Percentiles rank a stretch among this genome's conserved stretches.
phyloP scores from a whole-genome alignment of 1,140 invertebrate genomes.

The Trichonephila clavipes region DNA sequence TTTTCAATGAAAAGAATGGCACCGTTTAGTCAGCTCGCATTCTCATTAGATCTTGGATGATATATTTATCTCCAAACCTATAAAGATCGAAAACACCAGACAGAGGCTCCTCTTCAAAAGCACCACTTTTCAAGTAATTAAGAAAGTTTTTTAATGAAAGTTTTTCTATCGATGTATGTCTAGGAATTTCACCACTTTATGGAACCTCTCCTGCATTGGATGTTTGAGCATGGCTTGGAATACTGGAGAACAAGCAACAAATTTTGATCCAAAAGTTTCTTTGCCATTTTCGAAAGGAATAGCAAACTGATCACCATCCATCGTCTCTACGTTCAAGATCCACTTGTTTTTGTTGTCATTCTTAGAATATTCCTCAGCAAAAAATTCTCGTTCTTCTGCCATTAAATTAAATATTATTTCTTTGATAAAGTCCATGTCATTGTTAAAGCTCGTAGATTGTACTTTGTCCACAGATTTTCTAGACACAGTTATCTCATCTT shows the following conservation, averaged over 20 bases:
- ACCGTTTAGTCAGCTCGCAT: background rate
- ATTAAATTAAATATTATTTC: background rate
- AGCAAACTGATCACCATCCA: background rate
- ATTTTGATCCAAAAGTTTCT: background rate
- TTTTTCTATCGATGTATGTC: background rate
- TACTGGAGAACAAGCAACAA: background rate
- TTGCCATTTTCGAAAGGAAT: background rate
- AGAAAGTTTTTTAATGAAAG: background rate
- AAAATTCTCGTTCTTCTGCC: background rate
- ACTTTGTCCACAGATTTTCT: background rate
- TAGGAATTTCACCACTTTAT: background rate
- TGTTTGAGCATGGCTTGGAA: background rate
- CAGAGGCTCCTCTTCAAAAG: background rate
- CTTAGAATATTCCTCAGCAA: background rate
- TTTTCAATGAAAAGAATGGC: background rate
- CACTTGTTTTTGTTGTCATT: background rate
- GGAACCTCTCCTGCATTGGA: background rate
- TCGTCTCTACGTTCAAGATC: background rate
- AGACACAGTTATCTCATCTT: no score
- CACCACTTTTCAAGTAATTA: background rate
- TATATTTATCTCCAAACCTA: background rate
- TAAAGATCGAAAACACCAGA: background rate
- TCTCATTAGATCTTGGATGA: background rate
- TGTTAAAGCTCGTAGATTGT: background rate
- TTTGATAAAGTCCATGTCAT: background rate